Conservation (phyloP, 1,140 invertebrate species). For the Drosophila bifasciata region DNA sequence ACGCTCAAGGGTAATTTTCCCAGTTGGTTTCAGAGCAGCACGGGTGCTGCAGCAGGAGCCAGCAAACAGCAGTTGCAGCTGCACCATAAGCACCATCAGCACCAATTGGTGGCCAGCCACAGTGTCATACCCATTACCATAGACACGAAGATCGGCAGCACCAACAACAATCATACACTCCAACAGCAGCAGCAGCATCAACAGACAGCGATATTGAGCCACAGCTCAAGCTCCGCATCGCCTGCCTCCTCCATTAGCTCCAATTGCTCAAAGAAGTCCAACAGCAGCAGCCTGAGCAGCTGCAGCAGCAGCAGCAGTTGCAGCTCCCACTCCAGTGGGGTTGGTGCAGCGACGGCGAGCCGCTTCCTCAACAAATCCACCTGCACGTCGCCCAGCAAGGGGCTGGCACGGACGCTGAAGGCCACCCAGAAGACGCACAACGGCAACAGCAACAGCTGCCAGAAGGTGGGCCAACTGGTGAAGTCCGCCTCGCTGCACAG, state of each 20-base stretch:
- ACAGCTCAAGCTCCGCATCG: constrained; percentile 70
- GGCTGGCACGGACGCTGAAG: constrained; percentile 58
- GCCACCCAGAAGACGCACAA: constrained; percentile 67
- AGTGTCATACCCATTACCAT: constrained; percentile 75
- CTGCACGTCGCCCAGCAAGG: constrained; percentile 63
- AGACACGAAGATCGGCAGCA: constrained; percentile 62
- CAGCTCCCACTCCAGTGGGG: constrained; percentile 29
- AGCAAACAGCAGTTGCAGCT: constrained; percentile 63
- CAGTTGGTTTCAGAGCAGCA: constrained; percentile 91
- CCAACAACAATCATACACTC: constrained; percentile 68
- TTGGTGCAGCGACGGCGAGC: constrained; percentile 53
- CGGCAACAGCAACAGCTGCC: constrained; percentile 24
- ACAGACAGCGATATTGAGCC: constrained; percentile 52
- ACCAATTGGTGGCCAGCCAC: constrained; percentile 57
- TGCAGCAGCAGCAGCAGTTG: constrained; percentile 19
- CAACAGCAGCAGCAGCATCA: constrained; percentile 60
- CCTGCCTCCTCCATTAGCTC: constrained; percentile 78
- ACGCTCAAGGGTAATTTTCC: constrained; percentile 95
- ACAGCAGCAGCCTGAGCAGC: constrained; percentile 50
- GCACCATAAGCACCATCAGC: constrained; percentile 65
- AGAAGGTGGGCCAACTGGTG: constrained; percentile 66
- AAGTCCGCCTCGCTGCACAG: constrained; percentile 78
- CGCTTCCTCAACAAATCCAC: constrained; percentile 69
- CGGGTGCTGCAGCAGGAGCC: constrained; percentile 32
- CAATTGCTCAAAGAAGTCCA: constrained; percentile 75